Percentiles rank a stretch among this genome's conserved stretches.
These are phyloP conservation scores for Crossoptilon crossoptilon DNA, from an alignment of 2,797 vertebrate genomes.

Conservation along the genomic window DNA sequence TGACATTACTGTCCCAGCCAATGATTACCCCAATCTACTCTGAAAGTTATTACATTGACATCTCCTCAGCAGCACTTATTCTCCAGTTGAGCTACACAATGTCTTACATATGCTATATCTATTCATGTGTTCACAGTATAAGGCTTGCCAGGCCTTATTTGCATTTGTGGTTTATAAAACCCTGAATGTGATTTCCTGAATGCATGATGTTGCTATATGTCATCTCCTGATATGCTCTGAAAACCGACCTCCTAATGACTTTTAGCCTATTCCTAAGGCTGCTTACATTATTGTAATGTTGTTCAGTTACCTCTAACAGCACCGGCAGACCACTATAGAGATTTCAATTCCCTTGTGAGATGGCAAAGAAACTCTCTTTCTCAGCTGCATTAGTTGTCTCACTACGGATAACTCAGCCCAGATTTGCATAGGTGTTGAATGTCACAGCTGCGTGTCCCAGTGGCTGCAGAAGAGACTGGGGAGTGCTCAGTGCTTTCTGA, in stretches of 20 bases:
- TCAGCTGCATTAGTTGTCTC: conserved; percentile 27
- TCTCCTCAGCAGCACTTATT: neutral
- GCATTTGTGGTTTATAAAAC: conserved; percentile 51
- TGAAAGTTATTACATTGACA: neutral
- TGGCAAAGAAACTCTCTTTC: neutral
- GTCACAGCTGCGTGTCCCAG: conserved; percentile 25
- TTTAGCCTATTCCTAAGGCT: conserved; percentile 11
- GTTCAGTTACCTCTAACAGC: conserved; percentile 26
- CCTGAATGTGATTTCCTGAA: conserved; percentile 30
- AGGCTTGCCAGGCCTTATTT: conserved; percentile 37
- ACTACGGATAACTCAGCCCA: conserved; percentile 33
- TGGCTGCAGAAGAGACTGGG: neutral
- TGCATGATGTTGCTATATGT: neutral
- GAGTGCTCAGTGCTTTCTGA: conserved; percentile 42
- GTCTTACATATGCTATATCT: conserved; percentile 17
- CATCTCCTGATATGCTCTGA: neutral
- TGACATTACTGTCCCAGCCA: neutral
- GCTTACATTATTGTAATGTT: neutral
- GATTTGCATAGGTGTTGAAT: conserved; percentile 58
- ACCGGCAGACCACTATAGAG: neutral
- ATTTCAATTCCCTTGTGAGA: neutral
- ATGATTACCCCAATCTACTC: neutral
- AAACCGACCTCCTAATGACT: conserved; percentile 3
- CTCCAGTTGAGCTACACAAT: neutral
- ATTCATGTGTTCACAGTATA: neutral